A percentile compares a stretch with the other conserved stretches of the same genome.
Evolutionary conservation across 2,797 vertebrate species (phyloP).

Genomic region (Neosilurus mollespiculum): DNA sequence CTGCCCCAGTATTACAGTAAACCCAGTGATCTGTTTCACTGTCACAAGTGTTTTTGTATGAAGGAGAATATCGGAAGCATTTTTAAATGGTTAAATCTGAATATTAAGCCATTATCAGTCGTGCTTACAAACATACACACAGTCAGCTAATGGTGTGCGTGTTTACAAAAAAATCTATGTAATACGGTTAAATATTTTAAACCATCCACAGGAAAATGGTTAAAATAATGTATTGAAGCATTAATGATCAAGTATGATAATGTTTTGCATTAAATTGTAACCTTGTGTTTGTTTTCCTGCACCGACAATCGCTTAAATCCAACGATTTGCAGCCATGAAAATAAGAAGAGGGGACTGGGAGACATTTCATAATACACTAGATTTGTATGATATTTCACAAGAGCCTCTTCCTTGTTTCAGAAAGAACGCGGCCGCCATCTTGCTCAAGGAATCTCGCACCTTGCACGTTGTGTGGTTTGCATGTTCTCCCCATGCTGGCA

Average conservation of each 20-base stretch:
- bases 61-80: background rate
- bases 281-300: background rate
- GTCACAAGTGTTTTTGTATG: too few relatives aligned
- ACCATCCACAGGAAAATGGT: background rate
- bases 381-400: too few relatives aligned
- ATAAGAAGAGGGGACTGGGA: background rate
- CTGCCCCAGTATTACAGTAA: background rate
- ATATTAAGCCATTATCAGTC: background rate
- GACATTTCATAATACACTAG: too few relatives aligned
- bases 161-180: background rate
- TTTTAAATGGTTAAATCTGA: background rate
- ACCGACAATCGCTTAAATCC: background rate
- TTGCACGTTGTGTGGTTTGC: too few relatives aligned
- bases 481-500: too few relatives aligned
- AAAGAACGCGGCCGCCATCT: too few relatives aligned
- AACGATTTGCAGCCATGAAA: background rate
- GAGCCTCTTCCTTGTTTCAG: too few relatives aligned
- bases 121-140: background rate
- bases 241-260: background rate
- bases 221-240: background rate
- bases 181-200: background rate
- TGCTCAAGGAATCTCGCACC: too few relatives aligned
- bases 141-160: background rate
- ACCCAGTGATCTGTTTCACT: background rate
- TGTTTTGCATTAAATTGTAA: background rate